Evolutionary conservation across 2,888 invertebrate species (phyloP).

Genomic region (Plebejus anna): DNA sequence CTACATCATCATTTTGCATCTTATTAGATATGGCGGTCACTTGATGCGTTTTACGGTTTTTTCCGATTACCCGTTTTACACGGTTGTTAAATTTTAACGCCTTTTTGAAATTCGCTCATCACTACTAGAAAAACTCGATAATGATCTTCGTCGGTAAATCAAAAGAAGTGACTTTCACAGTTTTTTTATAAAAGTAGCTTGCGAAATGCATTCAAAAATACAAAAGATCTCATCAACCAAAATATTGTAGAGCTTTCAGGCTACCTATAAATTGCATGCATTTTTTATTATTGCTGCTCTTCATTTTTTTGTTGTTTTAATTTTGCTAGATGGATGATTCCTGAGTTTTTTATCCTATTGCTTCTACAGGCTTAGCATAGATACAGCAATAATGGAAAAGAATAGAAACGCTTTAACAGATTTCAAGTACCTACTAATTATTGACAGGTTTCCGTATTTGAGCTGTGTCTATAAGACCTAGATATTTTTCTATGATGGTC

Average conservation of each 20-base stretch:
- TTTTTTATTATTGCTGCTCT: neutral
- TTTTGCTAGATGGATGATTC: too few relatives aligned
- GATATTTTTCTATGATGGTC: too few relatives aligned
- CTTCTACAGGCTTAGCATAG: too few relatives aligned
- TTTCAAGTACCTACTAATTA: too few relatives aligned
- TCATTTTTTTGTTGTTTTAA: neutral
- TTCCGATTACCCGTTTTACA: slow-evolving; percentile 22
- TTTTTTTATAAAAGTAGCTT: neutral
- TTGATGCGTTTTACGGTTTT: slow-evolving; percentile 27
- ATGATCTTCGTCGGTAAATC: slow-evolving; percentile 19
- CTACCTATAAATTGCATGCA: neutral
- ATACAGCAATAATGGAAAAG: too few relatives aligned
- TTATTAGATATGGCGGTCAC: slow-evolving; percentile 21
- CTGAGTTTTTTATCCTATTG: too few relatives aligned
- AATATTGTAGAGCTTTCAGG: neutral
- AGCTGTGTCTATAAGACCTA: too few relatives aligned
- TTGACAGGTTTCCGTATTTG: too few relatives aligned
- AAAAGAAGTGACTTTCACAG: slow-evolving; percentile 5
- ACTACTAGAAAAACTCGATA: neutral
- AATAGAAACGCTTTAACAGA: too few relatives aligned
- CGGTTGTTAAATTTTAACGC: slow-evolving; percentile 25
- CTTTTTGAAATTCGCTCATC: slow-evolving; percentile 18
- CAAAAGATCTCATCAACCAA: neutral
- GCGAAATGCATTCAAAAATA: neutral
- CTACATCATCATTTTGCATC: slow-evolving; percentile 27